Conservation (phyloP, 2,888 invertebrate species). For the Trichacis sp. region DNA sequence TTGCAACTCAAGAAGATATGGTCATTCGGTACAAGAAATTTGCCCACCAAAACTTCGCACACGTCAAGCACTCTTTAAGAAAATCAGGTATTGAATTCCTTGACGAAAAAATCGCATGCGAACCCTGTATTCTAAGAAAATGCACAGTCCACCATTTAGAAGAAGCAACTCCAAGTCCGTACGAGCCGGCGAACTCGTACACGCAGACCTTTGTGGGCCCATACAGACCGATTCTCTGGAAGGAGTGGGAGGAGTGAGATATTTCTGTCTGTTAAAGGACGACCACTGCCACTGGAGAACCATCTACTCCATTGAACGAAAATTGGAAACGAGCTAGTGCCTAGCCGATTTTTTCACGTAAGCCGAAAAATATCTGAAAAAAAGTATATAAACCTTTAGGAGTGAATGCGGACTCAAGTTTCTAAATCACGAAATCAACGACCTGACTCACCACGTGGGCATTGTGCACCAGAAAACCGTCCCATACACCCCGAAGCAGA, state of each 20-base stretch:
- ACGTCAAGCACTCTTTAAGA: slow-evolving; percentile 25
- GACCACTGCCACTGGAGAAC: slow-evolving; percentile 23
- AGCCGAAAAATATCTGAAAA: slow-evolving; percentile 16
- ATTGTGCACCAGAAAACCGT: slow-evolving; percentile 30
- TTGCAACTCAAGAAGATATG: slow-evolving; percentile 8
- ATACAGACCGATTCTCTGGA: slow-evolving; percentile 19
- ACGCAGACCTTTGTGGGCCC: slow-evolving; percentile 41
- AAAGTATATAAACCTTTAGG: slow-evolving; percentile 6
- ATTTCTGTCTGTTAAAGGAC: slow-evolving; percentile 27
- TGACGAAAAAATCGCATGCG: slow-evolving; percentile 5
- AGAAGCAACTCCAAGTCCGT: slow-evolving; percentile 15
- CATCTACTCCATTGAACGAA: slow-evolving; percentile 20
- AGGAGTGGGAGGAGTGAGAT: slow-evolving; percentile 24
- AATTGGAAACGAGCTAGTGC: slow-evolving; percentile 13
- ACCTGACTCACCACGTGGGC: slow-evolving; percentile 14
- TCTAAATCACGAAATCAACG: slow-evolving; percentile 18
- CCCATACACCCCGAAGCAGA: slow-evolving; percentile 31
- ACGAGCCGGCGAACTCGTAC: slow-evolving; percentile 31
- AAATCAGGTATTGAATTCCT: slow-evolving; percentile 8
- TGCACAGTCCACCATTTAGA: slow-evolving; percentile 25
- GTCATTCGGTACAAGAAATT: slow-evolving; percentile 23
- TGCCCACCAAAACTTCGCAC: slow-evolving; percentile 29
- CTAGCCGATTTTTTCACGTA: slow-evolving; percentile 21
- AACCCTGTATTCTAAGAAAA: slow-evolving; percentile 12
- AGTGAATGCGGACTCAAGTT: slow-evolving; percentile 38